A percentile compares a stretch with the other conserved stretches of the same genome.
These are phyloP conservation scores for Ptiloglossa arizonensis DNA, from an alignment of 1,140 invertebrate genomes.

Conservation along the genomic window DNA sequence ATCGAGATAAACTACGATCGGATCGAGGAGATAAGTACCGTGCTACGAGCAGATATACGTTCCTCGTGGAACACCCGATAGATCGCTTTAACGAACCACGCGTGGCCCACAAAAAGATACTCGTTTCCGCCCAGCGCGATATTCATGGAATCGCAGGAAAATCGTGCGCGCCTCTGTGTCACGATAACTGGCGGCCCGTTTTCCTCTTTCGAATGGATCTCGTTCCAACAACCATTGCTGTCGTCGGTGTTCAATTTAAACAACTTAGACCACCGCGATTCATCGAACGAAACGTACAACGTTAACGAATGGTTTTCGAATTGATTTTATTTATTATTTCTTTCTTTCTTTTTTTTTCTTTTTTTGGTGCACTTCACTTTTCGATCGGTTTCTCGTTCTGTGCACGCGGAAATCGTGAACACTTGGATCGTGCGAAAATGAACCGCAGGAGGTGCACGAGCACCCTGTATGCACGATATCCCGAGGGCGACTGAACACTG, in stretches of 20 bases:
- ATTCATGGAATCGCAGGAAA: conserved; percentile 21
- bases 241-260: no score
- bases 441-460: neutral
- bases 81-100: conserved; percentile 12
- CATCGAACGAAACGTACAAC: no score
- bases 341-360: no score
- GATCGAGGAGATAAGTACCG: neutral
- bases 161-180: neutral
- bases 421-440: neutral
- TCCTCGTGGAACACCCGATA: conserved; percentile 27
- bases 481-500: conserved; percentile 56
- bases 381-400: no score
- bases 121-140: conserved; percentile 55
- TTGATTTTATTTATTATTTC: no score
- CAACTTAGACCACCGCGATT: no score
- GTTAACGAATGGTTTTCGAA: no score
- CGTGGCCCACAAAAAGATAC: conserved; percentile 52
- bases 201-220: neutral
- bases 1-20: neutral
- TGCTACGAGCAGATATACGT: neutral
- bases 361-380: neutral
- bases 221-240: no score
- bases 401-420: neutral
- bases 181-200: neutral
- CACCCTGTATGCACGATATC: conserved; percentile 17